Evolutionary conservation across 2,113 vertebrate genomes (phyloP), one percentile per base, ranked within the genome.

Genomic region (Cyrtonyx montezumae): DNA sequence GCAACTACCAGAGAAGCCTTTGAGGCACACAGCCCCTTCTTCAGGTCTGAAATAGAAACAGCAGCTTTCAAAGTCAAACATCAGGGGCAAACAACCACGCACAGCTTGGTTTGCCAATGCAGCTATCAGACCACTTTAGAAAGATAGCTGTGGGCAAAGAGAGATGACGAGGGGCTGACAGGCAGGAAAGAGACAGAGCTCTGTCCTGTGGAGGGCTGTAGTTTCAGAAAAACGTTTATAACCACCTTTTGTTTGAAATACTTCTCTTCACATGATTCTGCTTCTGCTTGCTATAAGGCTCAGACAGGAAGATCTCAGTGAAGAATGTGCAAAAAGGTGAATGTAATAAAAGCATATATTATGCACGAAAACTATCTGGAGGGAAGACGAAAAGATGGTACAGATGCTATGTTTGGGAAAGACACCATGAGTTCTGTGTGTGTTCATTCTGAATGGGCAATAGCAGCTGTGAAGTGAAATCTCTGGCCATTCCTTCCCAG

Each of bases 21-120:
- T 66, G 80, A 88, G 84, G 56, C 43, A 79, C 40, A 77, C 23
- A 93, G 62, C 16, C 45, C 43, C 71, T 90, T 87, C 71, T 88
- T 85, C 76, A 83, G 63, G 79, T 77, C 63, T 91, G 79, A 83
- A 90, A 80, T 1, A 93, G 63, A 91, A 93, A 83, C 40, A 90
- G 74, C 56, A 86, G 30, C 77, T 92, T 93, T 70, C 61, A 40
- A 71, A 84, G 32, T 45, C 69, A 84, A 83, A 88, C 30, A 63
- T 14, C 42, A 80, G 42, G 18, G 19, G 65, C 77, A 32, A 84
- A 70, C 21, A 83, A n/a, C 48, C 56, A 77, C 30, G 40, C 8
- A 51, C 48, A 61, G 22, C 79, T 91, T 43, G 81, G 61, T 48
- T 66, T 70, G 42, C 13, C 87, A 82, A 63, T 1, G 3, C 16